Evolutionary conservation across 1,140 invertebrate species (phyloP), one percentile per base, ranked within the genome.

Genomic region (Dendroctonus valens): DNA sequence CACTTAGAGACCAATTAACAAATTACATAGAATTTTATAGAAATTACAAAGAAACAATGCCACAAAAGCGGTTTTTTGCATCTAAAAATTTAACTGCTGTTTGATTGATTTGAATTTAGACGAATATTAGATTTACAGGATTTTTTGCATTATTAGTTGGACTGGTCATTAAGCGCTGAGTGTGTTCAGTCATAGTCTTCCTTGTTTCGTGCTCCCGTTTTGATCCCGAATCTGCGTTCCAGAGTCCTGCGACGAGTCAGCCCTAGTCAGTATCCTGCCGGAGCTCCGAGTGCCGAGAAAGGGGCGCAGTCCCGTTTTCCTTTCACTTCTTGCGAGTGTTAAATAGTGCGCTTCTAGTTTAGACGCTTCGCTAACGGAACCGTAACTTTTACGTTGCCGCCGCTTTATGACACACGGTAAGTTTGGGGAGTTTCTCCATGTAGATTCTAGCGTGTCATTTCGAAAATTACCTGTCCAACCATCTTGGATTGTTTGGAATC

Each of bases 311-410:
- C 6, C 14, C 37, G 57, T 14, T 46, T 26, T 46, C 44, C 12
- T n/a, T 11, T 9, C 9, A 50, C 52, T 53, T 38, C 61, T 42
- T 61, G 61, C 51, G 50, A 41, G 61, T 63, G 61, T 53, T 12
- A 8, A 46, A 14, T 63, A 63, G 61, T 55, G 61, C 52, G 51
- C 49, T 63, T 53, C 41, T 63, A 61, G 59, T 61, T 61, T 61
- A 12, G 14, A 40, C 53, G 26, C 53, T 55, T 40, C 50, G 37
- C 58, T 12, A 46, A 46, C 44, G 44, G 12, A 11, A 46, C 8
- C 12, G 8, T 46, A 11, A 11, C 12, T 46, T 46, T 11, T 9
- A 9, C 12, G 8, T 11, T 46, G 12, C 12, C 40, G 37, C 9
- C 7, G 12, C 41, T 52, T 8, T 61, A 61, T 61, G 59, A 61